Conservation (phyloP, 2,888 invertebrate species). For the Oscheius sp. region DNA sequence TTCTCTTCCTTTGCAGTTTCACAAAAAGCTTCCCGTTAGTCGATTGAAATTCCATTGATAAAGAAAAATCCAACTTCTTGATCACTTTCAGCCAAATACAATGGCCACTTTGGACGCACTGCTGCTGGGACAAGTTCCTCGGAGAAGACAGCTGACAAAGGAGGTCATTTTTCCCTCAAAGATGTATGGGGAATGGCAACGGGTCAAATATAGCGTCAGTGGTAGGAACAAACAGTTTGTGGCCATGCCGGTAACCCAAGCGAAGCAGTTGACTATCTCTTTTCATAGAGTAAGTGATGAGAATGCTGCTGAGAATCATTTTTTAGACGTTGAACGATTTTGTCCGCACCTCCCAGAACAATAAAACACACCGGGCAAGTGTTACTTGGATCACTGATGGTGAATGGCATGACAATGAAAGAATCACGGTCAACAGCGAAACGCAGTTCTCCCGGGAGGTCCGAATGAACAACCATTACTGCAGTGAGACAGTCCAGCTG, state of each 20-base stretch:
- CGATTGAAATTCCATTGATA: too few relatives aligned
- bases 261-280: not conserved
- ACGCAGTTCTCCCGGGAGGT: slow-evolving; percentile 6
- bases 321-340: slow-evolving; percentile 21
- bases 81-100: not conserved
- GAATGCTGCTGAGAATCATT: too few relatives aligned
- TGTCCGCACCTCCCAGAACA: slow-evolving; percentile 2
- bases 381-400: slow-evolving; percentile 19
- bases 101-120: not conserved
- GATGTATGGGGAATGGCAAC: slow-evolving; percentile 17
- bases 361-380: not conserved
- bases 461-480: not conserved
- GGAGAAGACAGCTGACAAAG: not conserved
- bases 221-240: slow-evolving; percentile 5
- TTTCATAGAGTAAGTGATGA: slow-evolving; percentile 2
- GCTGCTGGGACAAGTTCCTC: not conserved
- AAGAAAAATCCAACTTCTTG: too few relatives aligned
- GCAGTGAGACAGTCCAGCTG: slow-evolving; percentile 1
- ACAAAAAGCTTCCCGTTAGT: too few relatives aligned
- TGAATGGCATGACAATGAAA: slow-evolving; percentile 17
- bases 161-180: slow-evolving; percentile 1
- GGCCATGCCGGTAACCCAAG: not conserved
- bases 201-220: not conserved
- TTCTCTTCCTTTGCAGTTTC: too few relatives aligned
- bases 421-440: slow-evolving; percentile 5